Base-by-base conservation (phyloP, 1,140 invertebrate genomes). In the Berghia stephanieae region DNA sequence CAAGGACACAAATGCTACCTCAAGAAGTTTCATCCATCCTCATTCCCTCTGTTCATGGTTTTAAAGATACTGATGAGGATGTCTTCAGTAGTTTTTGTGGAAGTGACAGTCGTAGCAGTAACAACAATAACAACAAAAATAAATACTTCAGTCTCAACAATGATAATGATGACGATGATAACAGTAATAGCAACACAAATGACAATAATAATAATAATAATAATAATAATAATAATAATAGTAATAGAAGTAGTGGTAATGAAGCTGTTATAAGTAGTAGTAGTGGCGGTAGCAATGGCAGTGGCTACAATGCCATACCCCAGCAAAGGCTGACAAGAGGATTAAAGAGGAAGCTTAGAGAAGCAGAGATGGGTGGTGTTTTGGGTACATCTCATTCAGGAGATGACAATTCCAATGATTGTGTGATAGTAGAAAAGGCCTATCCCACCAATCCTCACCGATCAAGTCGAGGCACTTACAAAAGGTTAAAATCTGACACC, bases 291-390 rank as follows among this genome's bases (percentile, higher is more conserved):
- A 38, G 79, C 75, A 71, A 77, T 78, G 34, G 74, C 60, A 36
- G 44, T 43, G 77, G 79, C 43, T 38, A 70, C 78, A 46, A 74
- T 77, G 38, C 63, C 73, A 36, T 79, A 70, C 42, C 78, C 52
- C 69, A 44, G 24, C 36, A 43, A 31, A 34, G 74, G 3, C 63
- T 75, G 16, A 74, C 67, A 18, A 38, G 81, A 10, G 83, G 82
- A 31, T 68, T 73, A 8, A 85, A 85, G 68, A 79, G 83, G 27
- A 85, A 82, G 73, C 79, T 76, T 42, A 70, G 83, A 43, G 77
- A 79, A 76, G 49, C 76, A 34, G 49, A 78, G 6, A 66, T 52
- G 21, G 78, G 77, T 36, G 75, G 49, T 75, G 74, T 76, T 49
- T 80, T 82, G 21, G 70, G 72, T 49, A 74, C 79, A 68, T 75